These are phyloP conservation scores for Xanthorhoe spadicearia DNA, from an alignment of 2,888 invertebrate species.

Conservation along the genomic window DNA sequence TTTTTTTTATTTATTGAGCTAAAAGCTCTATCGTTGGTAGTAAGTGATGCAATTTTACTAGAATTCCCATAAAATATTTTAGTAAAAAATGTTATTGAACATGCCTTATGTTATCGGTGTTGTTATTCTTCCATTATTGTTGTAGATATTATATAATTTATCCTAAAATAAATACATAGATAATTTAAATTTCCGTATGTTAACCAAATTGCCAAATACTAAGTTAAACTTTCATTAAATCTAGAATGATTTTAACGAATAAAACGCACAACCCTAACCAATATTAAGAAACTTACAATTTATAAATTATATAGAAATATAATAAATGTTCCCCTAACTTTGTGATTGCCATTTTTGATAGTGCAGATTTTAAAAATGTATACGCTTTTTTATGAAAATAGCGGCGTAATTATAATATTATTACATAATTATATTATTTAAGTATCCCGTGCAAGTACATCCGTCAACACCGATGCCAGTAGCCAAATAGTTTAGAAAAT, in stretches of 20 bases:
- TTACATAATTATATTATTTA: constrained; percentile 25
- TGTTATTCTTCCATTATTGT: constrained; percentile 52
- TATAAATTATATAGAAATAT: constrained; percentile 20
- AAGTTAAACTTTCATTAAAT: constrained; percentile 9
- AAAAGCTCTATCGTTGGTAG: constrained; percentile 53
- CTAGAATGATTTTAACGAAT: constrained; percentile 47
- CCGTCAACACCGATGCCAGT: constrained; percentile 33
- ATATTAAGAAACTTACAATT: constrained; percentile 49
- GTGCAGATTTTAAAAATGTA: constrained; percentile 54
- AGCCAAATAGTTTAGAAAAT: constrained; percentile 38
- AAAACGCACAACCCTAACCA: constrained; percentile 71
- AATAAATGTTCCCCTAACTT: constrained; percentile 48
- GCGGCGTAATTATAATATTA: constrained; percentile 36
- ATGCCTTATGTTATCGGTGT: constrained; percentile 52
- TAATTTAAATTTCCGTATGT: constrained; percentile 3
- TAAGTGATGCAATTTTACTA: constrained; percentile 43
- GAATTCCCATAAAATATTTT: constrained; percentile 52
- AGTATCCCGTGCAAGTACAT: constrained; percentile 16
- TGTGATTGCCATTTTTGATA: constrained; percentile 54
- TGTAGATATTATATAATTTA: constrained; percentile 23
- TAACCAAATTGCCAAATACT: constrained; percentile 26
- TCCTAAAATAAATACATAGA: constrained; percentile 8
- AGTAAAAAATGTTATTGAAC: constrained; percentile 44
- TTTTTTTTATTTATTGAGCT: constrained; percentile 50
- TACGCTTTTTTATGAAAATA: constrained; percentile 53